Evolutionary conservation across 2,113 vertebrate genomes (phyloP).

Genomic region (Orycteropus afer): DNA sequence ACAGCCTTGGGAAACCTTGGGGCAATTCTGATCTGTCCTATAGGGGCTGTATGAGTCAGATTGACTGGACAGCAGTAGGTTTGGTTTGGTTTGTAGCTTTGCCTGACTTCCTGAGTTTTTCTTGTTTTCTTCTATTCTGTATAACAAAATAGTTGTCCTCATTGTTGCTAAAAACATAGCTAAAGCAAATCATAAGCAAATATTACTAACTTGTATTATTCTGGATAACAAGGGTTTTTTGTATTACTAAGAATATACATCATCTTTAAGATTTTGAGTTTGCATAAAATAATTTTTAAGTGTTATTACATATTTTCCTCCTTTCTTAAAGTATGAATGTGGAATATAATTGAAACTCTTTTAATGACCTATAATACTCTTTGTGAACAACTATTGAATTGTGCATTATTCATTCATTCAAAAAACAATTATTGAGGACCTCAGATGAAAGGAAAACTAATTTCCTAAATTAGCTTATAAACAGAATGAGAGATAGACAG

Average conservation of each 20-base stretch:
- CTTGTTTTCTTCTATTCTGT: not conserved
- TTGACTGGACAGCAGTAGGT: too few relatives aligned
- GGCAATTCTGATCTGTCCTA: too few relatives aligned
- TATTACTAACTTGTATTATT: not conserved
- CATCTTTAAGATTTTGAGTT: not conserved
- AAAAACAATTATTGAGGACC: not conserved
- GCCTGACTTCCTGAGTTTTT: not conserved
- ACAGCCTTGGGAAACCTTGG: too few relatives aligned
- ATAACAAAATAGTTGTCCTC: not conserved
- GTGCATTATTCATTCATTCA: conserved; percentile 10
- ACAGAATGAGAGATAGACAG: not conserved
- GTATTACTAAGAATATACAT: not conserved
- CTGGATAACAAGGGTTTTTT: not conserved
- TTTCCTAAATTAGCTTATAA: not conserved
- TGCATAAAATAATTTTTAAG: not conserved
- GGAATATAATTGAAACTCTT: conserved; percentile 10
- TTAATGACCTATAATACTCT: not conserved
- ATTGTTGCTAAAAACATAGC: not conserved
- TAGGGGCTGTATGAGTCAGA: too few relatives aligned
- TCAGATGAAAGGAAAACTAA: not conserved
- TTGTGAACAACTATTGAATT: not conserved
- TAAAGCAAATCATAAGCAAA: not conserved
- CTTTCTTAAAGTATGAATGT: not conserved
- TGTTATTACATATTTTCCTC: not conserved
- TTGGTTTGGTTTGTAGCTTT: not conserved